These are phyloP conservation scores for Stercorarius parasiticus DNA, from an alignment of 2,113 vertebrate species.

Conservation along the genomic window DNA sequence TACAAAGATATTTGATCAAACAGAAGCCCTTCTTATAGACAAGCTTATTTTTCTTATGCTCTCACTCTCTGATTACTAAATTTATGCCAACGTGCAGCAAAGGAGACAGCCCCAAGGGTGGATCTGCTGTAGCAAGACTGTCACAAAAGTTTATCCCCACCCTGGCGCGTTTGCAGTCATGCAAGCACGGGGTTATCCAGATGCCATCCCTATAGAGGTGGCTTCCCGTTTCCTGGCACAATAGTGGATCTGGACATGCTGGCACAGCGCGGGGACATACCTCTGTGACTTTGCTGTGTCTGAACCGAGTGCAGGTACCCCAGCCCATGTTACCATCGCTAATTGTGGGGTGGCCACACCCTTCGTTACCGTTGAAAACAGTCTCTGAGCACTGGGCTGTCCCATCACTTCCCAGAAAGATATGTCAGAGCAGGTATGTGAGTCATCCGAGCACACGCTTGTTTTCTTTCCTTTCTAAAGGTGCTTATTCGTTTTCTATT, in stretches of 20 bases:
- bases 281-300: not conserved
- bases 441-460: not conserved
- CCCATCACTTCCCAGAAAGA: constrained; percentile 18
- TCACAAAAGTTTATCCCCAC: not conserved
- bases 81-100: not conserved
- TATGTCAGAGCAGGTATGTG: constrained; percentile 28
- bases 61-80: not conserved
- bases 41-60: not conserved
- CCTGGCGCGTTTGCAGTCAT: not conserved
- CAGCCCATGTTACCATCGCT: not conserved
- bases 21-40: not conserved
- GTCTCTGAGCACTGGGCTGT: not conserved
- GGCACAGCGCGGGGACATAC: not conserved
- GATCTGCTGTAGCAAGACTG: not conserved
- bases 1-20: not conserved
- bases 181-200: not conserved
- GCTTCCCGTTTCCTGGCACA: not conserved
- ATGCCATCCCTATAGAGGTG: not conserved
- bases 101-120: not conserved
- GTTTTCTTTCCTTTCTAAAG: not conserved
- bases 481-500: not conserved
- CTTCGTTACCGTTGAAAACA: not conserved
- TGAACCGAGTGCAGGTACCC: not conserved
- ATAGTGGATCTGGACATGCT: not conserved
- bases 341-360: not conserved